A percentile compares a stretch with the other conserved stretches of the same genome.
phyloP scores from a whole-genome alignment of 2,113 vertebrate genomes.

The Scopus umbretta region DNA sequence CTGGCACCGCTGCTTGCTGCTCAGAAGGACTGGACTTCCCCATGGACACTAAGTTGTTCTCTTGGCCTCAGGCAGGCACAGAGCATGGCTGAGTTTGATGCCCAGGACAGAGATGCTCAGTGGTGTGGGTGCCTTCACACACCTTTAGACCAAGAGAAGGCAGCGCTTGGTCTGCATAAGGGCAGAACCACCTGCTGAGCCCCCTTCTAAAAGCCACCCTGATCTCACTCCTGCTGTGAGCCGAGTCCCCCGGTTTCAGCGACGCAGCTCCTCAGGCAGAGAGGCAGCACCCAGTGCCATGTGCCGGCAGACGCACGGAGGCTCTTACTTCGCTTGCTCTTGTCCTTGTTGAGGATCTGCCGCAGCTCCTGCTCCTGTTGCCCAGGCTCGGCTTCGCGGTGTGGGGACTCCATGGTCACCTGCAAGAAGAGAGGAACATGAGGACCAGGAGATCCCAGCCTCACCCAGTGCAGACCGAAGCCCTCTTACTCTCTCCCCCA shows the following conservation, averaged over 20 bases:
- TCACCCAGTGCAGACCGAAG: rapidly evolving
- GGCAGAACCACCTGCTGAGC: not conserved
- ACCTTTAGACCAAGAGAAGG: not conserved
- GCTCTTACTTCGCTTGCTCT: slow-evolving; percentile 85
- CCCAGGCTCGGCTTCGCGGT: slow-evolving; percentile 71
- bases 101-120: not conserved
- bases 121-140: not conserved
- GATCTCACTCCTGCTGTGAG: not conserved
- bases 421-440: not conserved
- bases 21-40: not conserved
- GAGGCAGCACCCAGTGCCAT: rapidly evolving
- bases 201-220: not conserved
- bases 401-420: slow-evolving; percentile 79
- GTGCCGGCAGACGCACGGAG: rapidly evolving
- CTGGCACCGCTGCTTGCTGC: not conserved
- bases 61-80: not conserved
- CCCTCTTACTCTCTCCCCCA: not conserved
- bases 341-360: slow-evolving; percentile 85
- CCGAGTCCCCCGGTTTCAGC: rapidly evolving
- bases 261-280: rapidly evolving
- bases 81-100: not conserved
- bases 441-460: not conserved
- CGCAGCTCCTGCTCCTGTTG: slow-evolving; percentile 81
- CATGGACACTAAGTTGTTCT: rapidly evolving
- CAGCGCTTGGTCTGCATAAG: not conserved